Evolutionary conservation across 2,113 vertebrate species (phyloP), one percentile per base, ranked within the genome.

Genomic region (Anguilla rostrata): DNA sequence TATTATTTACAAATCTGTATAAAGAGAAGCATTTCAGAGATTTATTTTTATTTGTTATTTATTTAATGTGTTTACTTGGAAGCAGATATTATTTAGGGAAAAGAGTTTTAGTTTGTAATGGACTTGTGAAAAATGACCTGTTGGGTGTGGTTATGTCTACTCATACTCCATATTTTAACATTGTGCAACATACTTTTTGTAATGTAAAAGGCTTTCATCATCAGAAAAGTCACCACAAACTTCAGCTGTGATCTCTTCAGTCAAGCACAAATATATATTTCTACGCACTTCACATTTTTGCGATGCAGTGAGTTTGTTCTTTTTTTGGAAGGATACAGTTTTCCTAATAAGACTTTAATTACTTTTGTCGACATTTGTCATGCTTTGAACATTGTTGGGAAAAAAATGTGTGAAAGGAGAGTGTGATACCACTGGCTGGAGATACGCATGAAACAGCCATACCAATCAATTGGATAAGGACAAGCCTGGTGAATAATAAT

Each of bases 381-480:
- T 88, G 85, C 88, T 83, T 63, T 86, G 83, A 83, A 83, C 84
- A 78, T 56, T 81, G 81, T 88, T 82, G 41, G 82, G 20, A 78
- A 63, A 40, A n/a, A 5, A 26, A 18, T 78, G 66, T 80, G 84
- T 53, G 53, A 75, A 81, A 86, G 40, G 78, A 75, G 83, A 90
- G 26, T 56, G 60, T n/a, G 49, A 78, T 46, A 81, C 39, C 49
- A 60, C 75, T 7, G 40, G 78, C 49, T 84, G 85, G 90, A 92
- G 87, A 91, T 78, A 85, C 86, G 90, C 93, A 90, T 92, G 90
- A 93, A 94, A 91, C 90, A 91, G 84, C 88, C 92, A 88, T 91
- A 91, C 83, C 93, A 92, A 93, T 93, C 93, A 88, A 92, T 92
- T 92, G 88, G 91, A 94, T 89, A 90, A 90, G 91, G 90, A 93